A percentile compares a stretch with the other conserved stretches of the same genome.
These are phyloP conservation scores for Sarotherodon lohbergeri DNA, from an alignment of 2,113 vertebrate genomes.

Conservation along the genomic window DNA sequence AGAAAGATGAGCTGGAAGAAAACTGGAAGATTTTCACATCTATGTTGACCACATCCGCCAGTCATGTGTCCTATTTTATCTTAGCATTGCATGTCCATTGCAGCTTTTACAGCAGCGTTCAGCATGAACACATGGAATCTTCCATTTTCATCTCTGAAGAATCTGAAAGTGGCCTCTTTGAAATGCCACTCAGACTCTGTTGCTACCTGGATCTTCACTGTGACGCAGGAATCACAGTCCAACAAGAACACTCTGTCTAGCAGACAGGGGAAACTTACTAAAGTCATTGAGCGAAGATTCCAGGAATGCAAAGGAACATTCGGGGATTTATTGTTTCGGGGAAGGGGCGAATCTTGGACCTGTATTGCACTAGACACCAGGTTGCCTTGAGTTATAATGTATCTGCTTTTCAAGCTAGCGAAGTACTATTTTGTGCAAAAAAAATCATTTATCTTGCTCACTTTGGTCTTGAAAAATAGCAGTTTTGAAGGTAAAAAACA, in stretches of 20 bases:
- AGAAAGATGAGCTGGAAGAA: background rate
- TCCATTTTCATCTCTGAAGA: constrained; percentile 17
- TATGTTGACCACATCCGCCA: background rate
- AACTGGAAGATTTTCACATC: background rate
- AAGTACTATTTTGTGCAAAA: background rate
- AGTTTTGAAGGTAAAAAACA: background rate
- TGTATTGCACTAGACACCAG: background rate
- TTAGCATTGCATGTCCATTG: background rate
- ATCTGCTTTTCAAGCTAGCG: background rate
- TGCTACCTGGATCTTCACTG: background rate
- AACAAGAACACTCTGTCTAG: background rate
- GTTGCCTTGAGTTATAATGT: background rate
- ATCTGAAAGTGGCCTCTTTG: background rate
- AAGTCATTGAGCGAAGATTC: background rate
- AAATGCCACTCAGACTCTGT: constrained; percentile 27
- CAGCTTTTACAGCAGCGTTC: background rate
- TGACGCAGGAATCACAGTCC: constrained; percentile 36
- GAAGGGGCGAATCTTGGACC: background rate
- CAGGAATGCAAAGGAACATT: background rate
- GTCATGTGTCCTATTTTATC: background rate
- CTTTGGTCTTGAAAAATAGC: background rate
- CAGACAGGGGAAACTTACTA: background rate
- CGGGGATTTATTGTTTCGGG: background rate
- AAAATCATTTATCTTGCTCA: background rate
- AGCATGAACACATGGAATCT: constrained; percentile 14